phyloP scores from a whole-genome alignment of 2,797 vertebrate species.

The Leontopithecus rosalia region DNA sequence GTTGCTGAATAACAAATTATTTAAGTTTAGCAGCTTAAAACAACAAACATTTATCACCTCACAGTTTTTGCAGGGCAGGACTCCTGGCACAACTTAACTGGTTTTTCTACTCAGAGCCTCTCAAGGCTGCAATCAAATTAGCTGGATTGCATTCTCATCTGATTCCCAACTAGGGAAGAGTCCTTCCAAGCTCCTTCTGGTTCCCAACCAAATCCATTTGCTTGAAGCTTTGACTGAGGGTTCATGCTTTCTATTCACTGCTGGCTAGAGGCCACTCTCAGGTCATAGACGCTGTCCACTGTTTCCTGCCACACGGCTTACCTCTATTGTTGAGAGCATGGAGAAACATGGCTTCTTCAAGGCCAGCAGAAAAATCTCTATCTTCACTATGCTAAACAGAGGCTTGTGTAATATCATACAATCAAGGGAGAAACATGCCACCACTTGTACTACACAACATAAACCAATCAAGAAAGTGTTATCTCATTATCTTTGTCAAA shows the following conservation, averaged over 20 bases:
- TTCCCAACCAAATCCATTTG: background rate
- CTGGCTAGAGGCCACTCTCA: background rate
- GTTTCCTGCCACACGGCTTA: background rate
- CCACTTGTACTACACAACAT: background rate
- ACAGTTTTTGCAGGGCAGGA: background rate
- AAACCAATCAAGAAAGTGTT: background rate
- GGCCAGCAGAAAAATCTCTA: background rate
- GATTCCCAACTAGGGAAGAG: background rate
- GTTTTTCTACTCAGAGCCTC: background rate
- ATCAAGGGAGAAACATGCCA: background rate
- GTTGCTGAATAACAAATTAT: background rate
- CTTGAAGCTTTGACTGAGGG: background rate
- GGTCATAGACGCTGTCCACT: background rate
- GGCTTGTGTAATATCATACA: background rate
- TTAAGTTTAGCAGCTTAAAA: background rate
- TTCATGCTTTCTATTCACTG: background rate
- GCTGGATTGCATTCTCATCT: background rate
- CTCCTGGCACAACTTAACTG: background rate
- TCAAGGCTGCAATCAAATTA: background rate
- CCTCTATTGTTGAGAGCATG: no score
- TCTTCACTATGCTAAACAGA: background rate
- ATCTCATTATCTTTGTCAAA: background rate
- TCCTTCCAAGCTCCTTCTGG: background rate
- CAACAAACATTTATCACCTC: background rate
- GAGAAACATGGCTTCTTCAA: background rate